Percentiles rank a stretch among this genome's conserved stretches.
phyloP scores from a whole-genome alignment of 2,113 vertebrate genomes.

The Microtus oregoni region DNA sequence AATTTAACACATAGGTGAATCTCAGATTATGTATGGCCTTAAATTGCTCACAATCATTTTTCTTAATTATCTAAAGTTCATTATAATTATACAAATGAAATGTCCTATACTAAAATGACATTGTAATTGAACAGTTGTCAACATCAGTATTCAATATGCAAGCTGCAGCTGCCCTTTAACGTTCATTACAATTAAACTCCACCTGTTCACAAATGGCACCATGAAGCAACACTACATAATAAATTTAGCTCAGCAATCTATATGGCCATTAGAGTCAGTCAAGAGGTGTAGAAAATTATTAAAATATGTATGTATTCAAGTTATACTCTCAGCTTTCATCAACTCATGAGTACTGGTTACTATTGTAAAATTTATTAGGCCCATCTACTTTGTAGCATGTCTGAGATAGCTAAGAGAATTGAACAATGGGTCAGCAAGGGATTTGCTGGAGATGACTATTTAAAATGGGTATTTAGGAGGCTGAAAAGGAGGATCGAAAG shows the following conservation, averaged over 20 bases:
- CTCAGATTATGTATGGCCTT: conserved; percentile 41
- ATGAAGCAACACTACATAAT: conserved; percentile 15
- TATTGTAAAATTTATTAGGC: conserved; percentile 27
- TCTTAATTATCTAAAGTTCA: conserved; percentile 51
- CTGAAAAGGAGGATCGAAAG: not conserved
- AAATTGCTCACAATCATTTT: conserved; percentile 43
- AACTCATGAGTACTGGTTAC: not conserved
- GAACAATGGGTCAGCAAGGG: conserved; percentile 8
- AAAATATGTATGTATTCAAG: conserved; percentile 38
- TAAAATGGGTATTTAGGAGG: not conserved
- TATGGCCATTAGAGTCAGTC: not conserved
- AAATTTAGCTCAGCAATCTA: conserved; percentile 34
- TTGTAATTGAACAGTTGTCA: conserved; percentile 64
- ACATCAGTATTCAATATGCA: conserved; percentile 49
- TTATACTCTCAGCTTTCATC: conserved; percentile 21
- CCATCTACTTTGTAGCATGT: conserved; percentile 33
- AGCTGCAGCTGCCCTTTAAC: conserved; percentile 43
- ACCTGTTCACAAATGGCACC: conserved; percentile 30
- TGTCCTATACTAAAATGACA: conserved; percentile 41
- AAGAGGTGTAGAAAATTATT: conserved; percentile 22
- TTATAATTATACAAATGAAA: conserved; percentile 61
- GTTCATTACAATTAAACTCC: conserved; percentile 51
- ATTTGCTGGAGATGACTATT: conserved; percentile 32
- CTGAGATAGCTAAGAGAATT: conserved; percentile 4
- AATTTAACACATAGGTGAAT: conserved; percentile 47